phyloP scores from a whole-genome alignment of 2,113 vertebrate species.

The Chinchilla lanigera region DNA sequence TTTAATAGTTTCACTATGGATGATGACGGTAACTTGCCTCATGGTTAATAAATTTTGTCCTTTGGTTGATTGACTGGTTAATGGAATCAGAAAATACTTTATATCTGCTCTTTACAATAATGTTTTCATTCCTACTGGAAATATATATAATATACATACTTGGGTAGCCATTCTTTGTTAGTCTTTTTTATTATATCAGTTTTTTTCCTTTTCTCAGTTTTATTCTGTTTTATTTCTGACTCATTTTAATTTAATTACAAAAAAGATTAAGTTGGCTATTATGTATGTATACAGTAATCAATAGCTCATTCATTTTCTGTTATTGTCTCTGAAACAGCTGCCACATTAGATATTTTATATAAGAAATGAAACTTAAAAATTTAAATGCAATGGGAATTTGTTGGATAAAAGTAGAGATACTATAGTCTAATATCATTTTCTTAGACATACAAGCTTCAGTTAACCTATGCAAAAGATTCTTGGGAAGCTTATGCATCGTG shows the following conservation, averaged over 20 bases:
- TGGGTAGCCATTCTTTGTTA: constrained; percentile 32
- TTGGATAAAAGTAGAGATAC: not conserved
- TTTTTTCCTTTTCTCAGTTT: constrained; percentile 33
- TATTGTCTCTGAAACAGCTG: not conserved
- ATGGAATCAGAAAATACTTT: constrained; percentile 72
- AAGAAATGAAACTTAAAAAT: constrained; percentile 40
- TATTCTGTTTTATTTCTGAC: constrained; percentile 33
- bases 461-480: not conserved
- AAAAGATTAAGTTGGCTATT: not conserved
- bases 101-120: constrained; percentile 48
- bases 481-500: not conserved
- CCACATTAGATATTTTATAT: not conserved
- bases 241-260: constrained; percentile 45
- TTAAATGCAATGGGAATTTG: not conserved
- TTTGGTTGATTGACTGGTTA: constrained; percentile 62
- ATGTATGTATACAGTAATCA: not conserved
- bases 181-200: constrained; percentile 13
- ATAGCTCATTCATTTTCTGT: constrained; percentile 10
- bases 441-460: not conserved
- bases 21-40: constrained; percentile 52
- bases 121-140: constrained; percentile 44
- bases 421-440: constrained; percentile 6
- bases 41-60: constrained; percentile 71
- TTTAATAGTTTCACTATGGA: constrained; percentile 7
- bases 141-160: not conserved